Evolutionary conservation across 2,113 vertebrate genomes (phyloP), one percentile per base, ranked within the genome.

Genomic region (Galeopterus variegatus): DNA sequence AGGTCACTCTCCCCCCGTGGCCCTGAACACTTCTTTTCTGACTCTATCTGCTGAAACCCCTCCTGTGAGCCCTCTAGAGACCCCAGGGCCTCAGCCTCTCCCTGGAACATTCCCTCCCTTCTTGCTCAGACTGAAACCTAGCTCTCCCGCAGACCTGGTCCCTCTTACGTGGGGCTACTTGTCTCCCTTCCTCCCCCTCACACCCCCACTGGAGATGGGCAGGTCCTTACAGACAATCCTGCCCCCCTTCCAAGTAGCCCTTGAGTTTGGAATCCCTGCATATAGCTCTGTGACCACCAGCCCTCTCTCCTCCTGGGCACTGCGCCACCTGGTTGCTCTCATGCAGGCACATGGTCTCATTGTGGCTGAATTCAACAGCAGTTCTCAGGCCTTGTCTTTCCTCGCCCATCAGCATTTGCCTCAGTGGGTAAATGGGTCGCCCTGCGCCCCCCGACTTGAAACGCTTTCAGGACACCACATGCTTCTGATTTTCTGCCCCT

Each of bases 401-500:
- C 41, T 28, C 0, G 5, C 41, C 10, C 52, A 54, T 48, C 69
- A 64, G 7, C 48, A 1, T 48, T 67, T 90, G 56, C 45, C 54
- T 82, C 58, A 2, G 28, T 48, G 86, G 60, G n/a, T 82, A 52
- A 2, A 23, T 48, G 86, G 60, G n/a, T 18, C 4, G 3, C 17
- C 33, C 14, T 18, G 19, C 15, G 21, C 1, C 36, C 14, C 97
- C 98, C 8, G 3, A 31, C 0, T 13, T 19, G n/a, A 50, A 84
- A 21, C 31, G 7, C 41, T 62, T 48, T 64, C 3, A n/a, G 50
- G n/a, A 84, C 31, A 52, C 88, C 19, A 41, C n/a, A 41, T 23
- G 18, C 75, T 88, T 45, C 31, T 45, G 90, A 6, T 2, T 98
- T 95, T 98, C 98, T 54, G 98, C 98, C 98, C 98, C 98, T 93